Evolutionary conservation across 1,140 invertebrate genomes (phyloP).

Genomic region (Penaeus vannamei): DNA sequence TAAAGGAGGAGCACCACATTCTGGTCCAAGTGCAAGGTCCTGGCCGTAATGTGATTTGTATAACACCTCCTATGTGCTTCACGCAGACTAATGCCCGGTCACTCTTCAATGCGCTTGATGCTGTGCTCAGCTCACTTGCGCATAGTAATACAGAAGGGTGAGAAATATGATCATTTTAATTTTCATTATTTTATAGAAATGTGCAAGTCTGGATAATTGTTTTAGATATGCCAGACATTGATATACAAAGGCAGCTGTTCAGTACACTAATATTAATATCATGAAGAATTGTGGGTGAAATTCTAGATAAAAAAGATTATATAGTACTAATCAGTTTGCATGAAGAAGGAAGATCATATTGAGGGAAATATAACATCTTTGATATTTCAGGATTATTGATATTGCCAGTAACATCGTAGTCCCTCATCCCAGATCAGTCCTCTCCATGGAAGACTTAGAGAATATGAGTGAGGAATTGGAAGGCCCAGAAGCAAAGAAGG

Average conservation of each 20-base stretch:
- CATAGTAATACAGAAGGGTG: background rate
- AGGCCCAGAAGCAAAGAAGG: constrained; percentile 48
- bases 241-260: too few species aligned
- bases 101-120: constrained; percentile 70
- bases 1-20: constrained; percentile 73
- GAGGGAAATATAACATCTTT: too few species aligned
- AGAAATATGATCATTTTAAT: background rate
- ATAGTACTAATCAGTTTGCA: too few species aligned
- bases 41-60: constrained; percentile 76
- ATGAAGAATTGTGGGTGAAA: too few species aligned
- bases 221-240: too few species aligned
- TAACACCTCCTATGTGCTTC: constrained; percentile 79
- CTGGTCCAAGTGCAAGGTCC: constrained; percentile 76
- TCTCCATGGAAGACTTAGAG: constrained; percentile 45
- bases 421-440: background rate
- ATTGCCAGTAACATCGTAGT: background rate
- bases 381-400: background rate
- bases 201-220: too few species aligned
- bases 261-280: too few species aligned
- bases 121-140: constrained; percentile 68
- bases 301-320: too few species aligned
- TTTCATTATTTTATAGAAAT: background rate
- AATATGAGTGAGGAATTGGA: constrained; percentile 27
- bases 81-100: constrained; percentile 72
- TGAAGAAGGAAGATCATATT: too few species aligned